Conservation (phyloP, 2,113 vertebrate genomes). For the Ahaetulla prasina region DNA sequence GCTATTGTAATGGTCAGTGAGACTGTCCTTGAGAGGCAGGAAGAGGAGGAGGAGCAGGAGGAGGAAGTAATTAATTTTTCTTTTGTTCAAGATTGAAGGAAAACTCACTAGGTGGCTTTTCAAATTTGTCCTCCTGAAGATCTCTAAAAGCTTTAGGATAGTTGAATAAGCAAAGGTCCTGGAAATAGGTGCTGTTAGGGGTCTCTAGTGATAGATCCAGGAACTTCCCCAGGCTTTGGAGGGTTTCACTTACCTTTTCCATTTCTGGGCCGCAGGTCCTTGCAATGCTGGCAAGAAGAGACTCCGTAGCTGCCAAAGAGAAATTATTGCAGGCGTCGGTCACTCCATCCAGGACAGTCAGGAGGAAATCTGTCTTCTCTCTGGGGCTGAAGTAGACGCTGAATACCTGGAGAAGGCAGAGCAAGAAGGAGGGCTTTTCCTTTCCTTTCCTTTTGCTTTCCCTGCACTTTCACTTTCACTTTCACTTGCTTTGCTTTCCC, state of each 20-base stretch:
- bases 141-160: neutral
- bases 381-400: conserved; percentile 18
- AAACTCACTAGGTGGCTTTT: neutral
- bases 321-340: neutral
- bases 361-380: conserved; percentile 20
- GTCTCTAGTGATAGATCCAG: neutral
- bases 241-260: neutral
- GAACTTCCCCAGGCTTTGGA: neutral
- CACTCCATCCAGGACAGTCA: conserved; percentile 11
- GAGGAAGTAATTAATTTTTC: neutral
- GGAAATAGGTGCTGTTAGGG: neutral
- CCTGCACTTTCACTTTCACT: neutral
- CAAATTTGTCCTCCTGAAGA: neutral
- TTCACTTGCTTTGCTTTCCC: no score
- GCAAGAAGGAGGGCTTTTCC: neutral
- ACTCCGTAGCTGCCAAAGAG: neutral
- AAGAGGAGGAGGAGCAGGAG: neutral
- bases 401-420: neutral
- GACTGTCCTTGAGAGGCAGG: neutral
- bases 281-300: neutral
- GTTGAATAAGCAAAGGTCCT: neutral
- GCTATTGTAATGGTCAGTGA: neutral
- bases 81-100: neutral
- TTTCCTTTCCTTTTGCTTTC: neutral
- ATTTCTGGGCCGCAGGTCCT: neutral